Conservation (phyloP, 2,797 vertebrate genomes). For the Arnoldichthys spilopterus region DNA sequence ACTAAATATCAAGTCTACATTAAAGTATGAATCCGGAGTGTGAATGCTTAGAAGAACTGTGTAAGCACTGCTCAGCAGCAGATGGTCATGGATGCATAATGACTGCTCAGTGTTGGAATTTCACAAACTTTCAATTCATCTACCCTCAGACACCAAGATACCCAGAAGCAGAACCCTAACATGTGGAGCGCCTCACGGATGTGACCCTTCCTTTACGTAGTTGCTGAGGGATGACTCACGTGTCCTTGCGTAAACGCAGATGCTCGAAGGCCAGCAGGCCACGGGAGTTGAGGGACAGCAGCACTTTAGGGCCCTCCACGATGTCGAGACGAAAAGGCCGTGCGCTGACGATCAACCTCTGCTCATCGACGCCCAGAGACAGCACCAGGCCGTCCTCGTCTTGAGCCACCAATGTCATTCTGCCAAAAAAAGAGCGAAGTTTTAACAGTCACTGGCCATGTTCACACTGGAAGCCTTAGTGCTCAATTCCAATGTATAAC, state of each 20-base stretch:
- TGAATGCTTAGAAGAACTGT: neutral
- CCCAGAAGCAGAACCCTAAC: neutral
- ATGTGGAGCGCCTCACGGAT: neutral
- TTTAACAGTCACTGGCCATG: neutral
- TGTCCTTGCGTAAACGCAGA: slow-evolving; percentile 88
- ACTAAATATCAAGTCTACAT: neutral
- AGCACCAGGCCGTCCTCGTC: slow-evolving; percentile 90
- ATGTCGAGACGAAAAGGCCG: slow-evolving; percentile 91
- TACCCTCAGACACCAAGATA: neutral
- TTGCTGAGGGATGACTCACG: slow-evolving; percentile 80
- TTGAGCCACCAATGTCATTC: slow-evolving; percentile 78
- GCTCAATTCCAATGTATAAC: neutral
- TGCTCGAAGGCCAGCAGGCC: slow-evolving; percentile 92
- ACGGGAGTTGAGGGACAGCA: slow-evolving; percentile 91
- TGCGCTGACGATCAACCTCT: slow-evolving; percentile 86
- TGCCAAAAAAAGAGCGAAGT: slow-evolving; percentile 45
- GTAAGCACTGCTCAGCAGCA: neutral
- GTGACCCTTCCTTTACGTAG: neutral
- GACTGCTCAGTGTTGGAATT: neutral
- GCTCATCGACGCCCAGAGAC: slow-evolving; percentile 79
- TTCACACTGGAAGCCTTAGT: neutral
- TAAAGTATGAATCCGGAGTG: neutral
- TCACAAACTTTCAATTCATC: neutral
- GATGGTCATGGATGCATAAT: neutral
- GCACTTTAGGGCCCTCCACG: slow-evolving; percentile 84